Base-by-base conservation (phyloP, 2,113 vertebrate species). In the Tonatia bakeri region DNA sequence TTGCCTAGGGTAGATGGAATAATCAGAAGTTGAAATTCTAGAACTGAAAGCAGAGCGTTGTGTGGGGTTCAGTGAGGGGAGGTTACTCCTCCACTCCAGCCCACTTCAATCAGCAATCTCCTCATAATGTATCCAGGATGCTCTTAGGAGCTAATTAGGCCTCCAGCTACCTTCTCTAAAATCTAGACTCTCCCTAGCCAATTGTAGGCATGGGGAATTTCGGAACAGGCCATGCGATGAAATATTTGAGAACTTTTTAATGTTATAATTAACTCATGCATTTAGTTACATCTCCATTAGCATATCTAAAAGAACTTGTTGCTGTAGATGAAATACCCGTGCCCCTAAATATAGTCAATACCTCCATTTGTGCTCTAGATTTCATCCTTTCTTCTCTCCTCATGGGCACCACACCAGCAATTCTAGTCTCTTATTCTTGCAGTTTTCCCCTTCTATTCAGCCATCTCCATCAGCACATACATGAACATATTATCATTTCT, bases 101-200 rank as follows among this genome's bases (percentile, higher is more conserved):
- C 79, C 26, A 77, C n/a, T 64, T 56, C 17, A 84, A 67, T 80
- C 81, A 85, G 31, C 31, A 8, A 19, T 54, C 19, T 65, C 5
- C 24, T 75, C 26, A 83, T 22, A 76, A 64, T 1, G 7, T 59
- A 45, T 11, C 33, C 73, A 61, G 79, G 47, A 50, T 14, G 47
- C 91, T 77, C 24, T 56, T 65, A 64, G 54, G 43, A 79, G 50
- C 36, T 87, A 90, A 97, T 94, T 89, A 75, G 36, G 20, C 73
- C 33, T 87, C 73, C 12, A 64, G 36, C 28, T 91, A 75, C 54
- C 56, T 40, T 64, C 43, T 91, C 22, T 81, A 81, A 50, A 82
- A 64, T 79, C 40, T 45, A 54, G 24, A 87, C 14, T 75, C 33
- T 86, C 45, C n/a, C 31, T 86, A 69, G 56, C 85, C 77, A 92